Evolutionary conservation across 2,797 vertebrate species (phyloP).

Genomic region (Schizopygopsis malacanthus): DNA sequence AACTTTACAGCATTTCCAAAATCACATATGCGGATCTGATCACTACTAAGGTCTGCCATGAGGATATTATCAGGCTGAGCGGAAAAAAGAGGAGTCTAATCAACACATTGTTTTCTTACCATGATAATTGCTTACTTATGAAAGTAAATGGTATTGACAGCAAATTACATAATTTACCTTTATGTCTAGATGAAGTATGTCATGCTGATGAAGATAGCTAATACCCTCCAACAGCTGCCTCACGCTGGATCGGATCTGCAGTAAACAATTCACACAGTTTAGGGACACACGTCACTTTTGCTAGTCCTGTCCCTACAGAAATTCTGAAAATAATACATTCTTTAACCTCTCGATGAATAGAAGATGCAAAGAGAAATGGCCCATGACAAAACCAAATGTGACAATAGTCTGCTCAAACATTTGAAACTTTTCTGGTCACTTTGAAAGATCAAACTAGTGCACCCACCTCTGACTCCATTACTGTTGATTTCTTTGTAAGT

Average conservation of each 20-base stretch:
- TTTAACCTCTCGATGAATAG: background rate
- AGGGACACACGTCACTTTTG: background rate
- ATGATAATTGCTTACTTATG: background rate
- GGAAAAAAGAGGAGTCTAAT: constrained; percentile 39
- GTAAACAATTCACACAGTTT: constrained; percentile 7
- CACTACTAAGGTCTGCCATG: constrained; percentile 84
- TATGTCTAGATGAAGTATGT: constrained; percentile 82
- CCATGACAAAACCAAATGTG: background rate
- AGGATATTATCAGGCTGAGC: constrained; percentile 94
- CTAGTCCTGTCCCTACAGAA: background rate
- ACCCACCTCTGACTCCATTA: constrained; percentile 93
- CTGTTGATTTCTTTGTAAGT: constrained; percentile 85
- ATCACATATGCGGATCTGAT: constrained; percentile 94
- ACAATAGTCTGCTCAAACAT: background rate
- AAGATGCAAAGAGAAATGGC: background rate
- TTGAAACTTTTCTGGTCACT: background rate
- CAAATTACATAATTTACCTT: constrained; percentile 72
- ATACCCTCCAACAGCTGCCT: constrained; percentile 90
- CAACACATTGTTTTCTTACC: constrained; percentile 9
- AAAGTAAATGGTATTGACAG: constrained; percentile 3
- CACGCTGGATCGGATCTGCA: constrained; percentile 86
- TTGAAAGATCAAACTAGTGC: constrained; percentile 19
- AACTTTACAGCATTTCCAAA: constrained; percentile 90
- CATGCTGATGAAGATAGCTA: constrained; percentile 84
- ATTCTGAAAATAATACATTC: background rate